Conservation (phyloP, 1,140 invertebrate genomes). For the Wiebesia pumilae region DNA sequence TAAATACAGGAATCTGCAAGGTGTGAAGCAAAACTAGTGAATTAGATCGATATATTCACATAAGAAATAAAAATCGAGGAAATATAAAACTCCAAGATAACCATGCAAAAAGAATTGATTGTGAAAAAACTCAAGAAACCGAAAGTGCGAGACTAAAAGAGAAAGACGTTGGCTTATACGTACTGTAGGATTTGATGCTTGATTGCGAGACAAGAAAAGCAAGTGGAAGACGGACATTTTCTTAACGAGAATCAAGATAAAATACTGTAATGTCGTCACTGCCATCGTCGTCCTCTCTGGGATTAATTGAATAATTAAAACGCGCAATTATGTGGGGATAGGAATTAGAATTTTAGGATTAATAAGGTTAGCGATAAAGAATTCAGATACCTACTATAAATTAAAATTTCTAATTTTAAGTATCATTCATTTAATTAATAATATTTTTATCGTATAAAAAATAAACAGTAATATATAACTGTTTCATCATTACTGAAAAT, state of each 20-base stretch:
- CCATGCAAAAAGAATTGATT: neutral
- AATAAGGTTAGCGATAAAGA: neutral
- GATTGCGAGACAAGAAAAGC: neutral
- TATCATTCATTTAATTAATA: no score
- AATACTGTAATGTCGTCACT: constrained; percentile 64
- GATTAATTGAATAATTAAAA: constrained; percentile 74
- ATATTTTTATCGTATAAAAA: no score
- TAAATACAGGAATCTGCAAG: neutral
- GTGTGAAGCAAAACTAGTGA: neutral
- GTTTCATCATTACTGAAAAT: no score
- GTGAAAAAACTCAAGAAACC: neutral
- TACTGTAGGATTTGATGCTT: neutral
- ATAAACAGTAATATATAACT: no score
- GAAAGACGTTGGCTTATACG: no score
- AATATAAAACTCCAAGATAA: no score
- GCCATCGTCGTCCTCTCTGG: constrained; percentile 56
- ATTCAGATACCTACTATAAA: neutral
- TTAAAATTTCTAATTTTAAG: no score
- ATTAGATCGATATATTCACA: constrained; percentile 12
- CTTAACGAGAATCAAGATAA: constrained; percentile 72
- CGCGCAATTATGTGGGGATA: constrained; percentile 65
- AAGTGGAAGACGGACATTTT: constrained; percentile 47
- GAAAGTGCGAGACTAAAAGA: neutral
- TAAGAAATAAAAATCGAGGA: neutral
- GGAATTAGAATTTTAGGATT: constrained; percentile 2